Base-by-base conservation (phyloP, 1,140 invertebrate genomes). In the Eueides isabella region DNA sequence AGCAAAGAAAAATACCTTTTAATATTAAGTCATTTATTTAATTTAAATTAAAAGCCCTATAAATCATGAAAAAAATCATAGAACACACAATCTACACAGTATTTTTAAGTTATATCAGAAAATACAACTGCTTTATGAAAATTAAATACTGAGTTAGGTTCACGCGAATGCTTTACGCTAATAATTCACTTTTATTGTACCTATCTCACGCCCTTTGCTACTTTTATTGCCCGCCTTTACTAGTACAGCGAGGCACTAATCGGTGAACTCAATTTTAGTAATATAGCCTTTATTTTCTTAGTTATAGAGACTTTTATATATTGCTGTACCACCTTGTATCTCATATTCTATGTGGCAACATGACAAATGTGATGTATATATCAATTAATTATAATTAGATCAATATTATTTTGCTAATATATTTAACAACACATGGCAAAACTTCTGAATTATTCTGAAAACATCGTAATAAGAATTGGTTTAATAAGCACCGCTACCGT, bases 161-260 rank as follows among this genome's bases (percentile, higher is more conserved):
- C 80, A 82, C 79, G 80, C 78, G 81, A 88, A 90, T 90, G 88
- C 86, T 88, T 88, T 86, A 80, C 80, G 82, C 77, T 89, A 91
- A 92, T 92, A 92, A 92, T 86, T 92, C 91, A 92, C 86, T 91
- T 92, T 92, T 92, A 92, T 92, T 90, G 85, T 92, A 89, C 88
- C 87, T 90, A 85, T 81, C 86, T 88, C 86, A 85, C 88, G 88
- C 87, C 89, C 86, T 90, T 89, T 87, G 79, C 84, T 81, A 78
- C 90, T 90, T 92, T 92, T 92, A 92, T 92, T 82, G 85, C 88
- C 83, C 85, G 87, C 87, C 88, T 91, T 86, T 81, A 75, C 81
- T 83, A 76, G 83, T 85, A 85, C 84, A 29, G 61, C 19, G 66
- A 48, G 71, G 38, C 74, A 68, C 74, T 76, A 76, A 76, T 85